A percentile compares a stretch with the other conserved stretches of the same genome.
These are phyloP conservation scores for Eupeodes luniger DNA, from an alignment of 2,888 invertebrate species.

Conservation along the genomic window DNA sequence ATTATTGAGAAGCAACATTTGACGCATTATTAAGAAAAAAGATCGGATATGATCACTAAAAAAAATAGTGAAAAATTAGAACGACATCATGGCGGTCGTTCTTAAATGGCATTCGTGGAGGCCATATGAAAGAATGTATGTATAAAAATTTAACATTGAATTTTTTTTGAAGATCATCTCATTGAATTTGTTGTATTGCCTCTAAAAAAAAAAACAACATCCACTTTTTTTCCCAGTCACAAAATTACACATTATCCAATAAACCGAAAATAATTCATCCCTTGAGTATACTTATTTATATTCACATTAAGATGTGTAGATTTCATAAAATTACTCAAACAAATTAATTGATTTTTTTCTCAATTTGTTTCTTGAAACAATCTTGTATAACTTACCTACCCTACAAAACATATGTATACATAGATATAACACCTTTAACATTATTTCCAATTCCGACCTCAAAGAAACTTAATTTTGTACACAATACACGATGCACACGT, in stretches of 20 bases:
- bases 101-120: too few species aligned
- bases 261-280: background rate
- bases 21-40: too few species aligned
- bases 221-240: background rate
- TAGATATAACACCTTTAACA: background rate
- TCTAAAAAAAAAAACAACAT: too few species aligned
- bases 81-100: too few species aligned
- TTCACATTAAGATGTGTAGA: background rate
- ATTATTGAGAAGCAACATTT: too few species aligned
- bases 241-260: background rate
- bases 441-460: constrained; percentile 7
- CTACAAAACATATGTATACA: too few species aligned
- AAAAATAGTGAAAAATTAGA: too few species aligned
- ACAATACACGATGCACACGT: background rate
- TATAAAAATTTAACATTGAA: too few species aligned
- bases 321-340: background rate
- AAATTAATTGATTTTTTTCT: constrained; percentile 12
- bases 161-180: too few species aligned
- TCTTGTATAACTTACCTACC: background rate
- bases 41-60: too few species aligned
- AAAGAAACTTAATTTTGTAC: constrained; percentile 20
- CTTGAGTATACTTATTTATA: background rate
- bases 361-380: constrained; percentile 7
- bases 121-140: too few species aligned
- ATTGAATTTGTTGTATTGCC: too few species aligned